Conservation (phyloP, 2,797 vertebrate genomes). For the Pseudomugil tenellus region DNA sequence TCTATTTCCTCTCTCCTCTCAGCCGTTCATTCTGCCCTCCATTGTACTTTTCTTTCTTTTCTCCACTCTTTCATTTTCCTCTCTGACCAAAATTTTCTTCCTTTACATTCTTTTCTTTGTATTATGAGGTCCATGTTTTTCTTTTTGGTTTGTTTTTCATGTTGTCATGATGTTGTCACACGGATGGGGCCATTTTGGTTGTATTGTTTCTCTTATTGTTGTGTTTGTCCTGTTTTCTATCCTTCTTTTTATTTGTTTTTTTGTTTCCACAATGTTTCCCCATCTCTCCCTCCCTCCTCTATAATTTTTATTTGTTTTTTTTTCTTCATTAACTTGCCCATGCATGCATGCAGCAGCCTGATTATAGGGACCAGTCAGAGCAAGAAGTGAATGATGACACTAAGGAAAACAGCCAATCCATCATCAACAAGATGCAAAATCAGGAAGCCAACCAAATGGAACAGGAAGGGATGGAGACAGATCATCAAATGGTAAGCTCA, state of each 20-base stretch:
- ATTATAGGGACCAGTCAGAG: conserved; percentile 91
- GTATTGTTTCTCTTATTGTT: conserved; percentile 77
- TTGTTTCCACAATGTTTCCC: conserved; percentile 51
- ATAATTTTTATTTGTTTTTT: conserved; percentile 66
- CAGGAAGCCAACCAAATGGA: conserved; percentile 77
- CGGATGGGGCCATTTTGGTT: conserved; percentile 80
- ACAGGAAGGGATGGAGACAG: conserved; percentile 84
- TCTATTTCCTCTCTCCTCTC: conserved; percentile 45
- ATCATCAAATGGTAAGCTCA: conserved; percentile 81
- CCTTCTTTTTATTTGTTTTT: conserved; percentile 34
- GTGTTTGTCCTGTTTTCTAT: conserved; percentile 64
- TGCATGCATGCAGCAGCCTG: conserved; percentile 93
- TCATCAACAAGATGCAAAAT: conserved; percentile 79
- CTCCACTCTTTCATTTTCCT: conserved; percentile 86
- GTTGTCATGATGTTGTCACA: conserved; percentile 74
- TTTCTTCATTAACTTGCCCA: conserved; percentile 86
- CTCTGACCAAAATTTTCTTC: conserved; percentile 90
- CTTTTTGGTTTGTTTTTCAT: conserved; percentile 49
- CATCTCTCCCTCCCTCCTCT: conserved; percentile 77
- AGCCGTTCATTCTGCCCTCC: conserved; percentile 87
- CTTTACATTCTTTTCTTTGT: conserved; percentile 92
- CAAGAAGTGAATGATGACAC: conserved; percentile 77
- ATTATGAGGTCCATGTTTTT: conserved; percentile 82
- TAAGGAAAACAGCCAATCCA: conserved; percentile 75
- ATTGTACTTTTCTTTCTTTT: conserved; percentile 89